Base-by-base conservation (phyloP, 2,113 vertebrate genomes). In the Rhagologus leucostigma region DNA sequence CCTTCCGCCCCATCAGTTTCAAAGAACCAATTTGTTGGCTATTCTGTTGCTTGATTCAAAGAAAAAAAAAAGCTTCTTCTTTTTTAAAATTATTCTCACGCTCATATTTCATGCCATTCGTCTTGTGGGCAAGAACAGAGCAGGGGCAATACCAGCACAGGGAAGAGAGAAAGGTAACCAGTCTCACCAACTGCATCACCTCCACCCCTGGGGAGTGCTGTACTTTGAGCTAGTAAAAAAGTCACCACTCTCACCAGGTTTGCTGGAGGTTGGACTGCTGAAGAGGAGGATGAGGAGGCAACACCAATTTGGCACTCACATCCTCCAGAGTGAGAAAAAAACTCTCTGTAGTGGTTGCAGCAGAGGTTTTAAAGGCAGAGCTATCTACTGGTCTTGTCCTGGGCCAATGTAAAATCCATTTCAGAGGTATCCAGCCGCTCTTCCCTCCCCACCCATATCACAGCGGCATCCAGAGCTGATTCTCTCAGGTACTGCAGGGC, bases 21-120 rank as follows among this genome's bases (percentile, higher is more conserved):
- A 95, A 93, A 95, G 84, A 82, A 81, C 49, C 16, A 69, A 75
- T 87, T 91, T 79, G 65, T 91, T 91, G 69, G 65, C 32, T 56
- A 84, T 26, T 84, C 91, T 69, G n/a, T 73, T 89, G 21, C 32
- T 79, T 89, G 69, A 89, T 62, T 81, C 13, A 89, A 74, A 90
- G 41, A 19, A 53, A 80, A 63, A 59, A 56, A 42, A n/a, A 16
- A 13, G 42, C 7, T 44, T 44, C 7, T 1, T n/a, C 7, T 8
- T 37, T 56, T 84, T 64, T 57, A 8, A 1, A 35, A 13, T 68
- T 73, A 42, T 69, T 69, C 27, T 82, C 0, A 0, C 16, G 88
- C 39, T 84, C 53, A 37, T 73, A 89, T 91, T 84, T 94, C 75
- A 80, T 65, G 60, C 74, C 50, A 57, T 76, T 96, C 39, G 33